Evolutionary conservation across 2,888 invertebrate genomes (phyloP).

Genomic region (Drosophila gaucha): DNA sequence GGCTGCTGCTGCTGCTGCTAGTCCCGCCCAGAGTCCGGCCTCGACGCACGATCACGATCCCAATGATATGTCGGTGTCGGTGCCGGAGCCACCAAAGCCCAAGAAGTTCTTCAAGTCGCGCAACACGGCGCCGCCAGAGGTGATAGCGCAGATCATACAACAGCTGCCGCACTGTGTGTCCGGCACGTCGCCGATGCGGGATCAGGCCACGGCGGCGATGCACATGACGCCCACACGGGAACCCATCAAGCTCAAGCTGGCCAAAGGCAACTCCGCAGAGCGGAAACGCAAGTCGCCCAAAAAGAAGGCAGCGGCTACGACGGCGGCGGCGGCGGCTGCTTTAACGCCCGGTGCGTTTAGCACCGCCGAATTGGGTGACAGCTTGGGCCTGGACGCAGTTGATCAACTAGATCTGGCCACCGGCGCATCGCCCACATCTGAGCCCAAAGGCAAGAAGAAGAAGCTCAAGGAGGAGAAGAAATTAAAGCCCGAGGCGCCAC

Average conservation of each 20-base stretch:
- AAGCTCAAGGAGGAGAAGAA: conserved; percentile 83
- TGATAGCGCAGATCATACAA: conserved; percentile 83
- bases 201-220: conserved; percentile 39
- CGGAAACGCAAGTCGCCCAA: conserved; percentile 82
- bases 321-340: conserved; percentile 33
- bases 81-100: conserved; percentile 88
- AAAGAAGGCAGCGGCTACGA: conserved; percentile 51
- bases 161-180: conserved; percentile 80
- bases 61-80: conserved; percentile 74
- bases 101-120: conserved; percentile 96
- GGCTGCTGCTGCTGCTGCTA: conserved; percentile 70
- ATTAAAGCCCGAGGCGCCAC: conserved; percentile 82
- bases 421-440: conserved; percentile 53
- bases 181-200: conserved; percentile 81
- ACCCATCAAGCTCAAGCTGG: conserved; percentile 82
- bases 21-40: conserved; percentile 68
- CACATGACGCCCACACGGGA: conserved; percentile 65
- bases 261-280: conserved; percentile 80
- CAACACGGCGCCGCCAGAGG: conserved; percentile 87
- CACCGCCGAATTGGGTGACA: conserved; percentile 26
- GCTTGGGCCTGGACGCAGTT: conserved; percentile 38
- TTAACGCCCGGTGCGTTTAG: conserved; percentile 67
- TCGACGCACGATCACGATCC: conserved; percentile 81
- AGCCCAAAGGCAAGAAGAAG: conserved; percentile 64
- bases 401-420: conserved; percentile 25